Evolutionary conservation across 1,140 invertebrate genomes (phyloP), one percentile per base, ranked within the genome.

Genomic region (Cardiocondyla obscurior): DNA sequence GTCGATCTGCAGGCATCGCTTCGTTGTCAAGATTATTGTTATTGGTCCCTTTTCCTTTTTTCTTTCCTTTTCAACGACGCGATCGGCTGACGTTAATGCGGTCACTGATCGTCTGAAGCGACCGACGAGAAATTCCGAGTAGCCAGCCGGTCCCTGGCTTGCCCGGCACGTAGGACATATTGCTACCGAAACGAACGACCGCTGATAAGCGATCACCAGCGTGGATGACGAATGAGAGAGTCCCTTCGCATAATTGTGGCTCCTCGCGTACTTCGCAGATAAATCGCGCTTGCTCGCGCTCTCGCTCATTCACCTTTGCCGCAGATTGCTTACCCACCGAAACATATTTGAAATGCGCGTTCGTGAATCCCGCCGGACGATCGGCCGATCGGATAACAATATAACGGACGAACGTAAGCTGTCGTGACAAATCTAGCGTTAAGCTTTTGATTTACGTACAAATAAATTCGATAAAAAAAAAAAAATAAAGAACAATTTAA

Each of bases 61-160:
- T 60, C 12, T 39, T 62, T 36, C 33, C 33, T 25, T 42, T 44
- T 36, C 62, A 64, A 69, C 46, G n/a, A 86, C 83, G 69, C 44
- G 69, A 81, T 85, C 77, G 74, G 25, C 14, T 44, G 85, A 60
- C 79, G 85, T 82, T 86, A 86, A 87, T 85, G 84, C 70, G 83
- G 44, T 60, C 46, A 83, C 39, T 55, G 73, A 84, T 72, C 83
- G 65, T n/a, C 8, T 67, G 25, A 39, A 33, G 30, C 64, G 33
- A 64, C 25, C 33, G 58, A 44, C 85, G 42, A 44, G 76, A 33
- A 65, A 49, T 81, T 51, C 49, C 33, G 74, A 46, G 46, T 67
- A 79, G 46, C 14, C 46, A 65, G 19, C 16, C 65, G 74, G 57
- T 25, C 25, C 67, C 51, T 33, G 49, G 69, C 16, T 46, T 25